A percentile compares a stretch with the other conserved stretches of the same genome.
These are phyloP conservation scores for Neodiprion lecontei DNA, from an alignment of 1,140 invertebrate species.

Conservation along the genomic window DNA sequence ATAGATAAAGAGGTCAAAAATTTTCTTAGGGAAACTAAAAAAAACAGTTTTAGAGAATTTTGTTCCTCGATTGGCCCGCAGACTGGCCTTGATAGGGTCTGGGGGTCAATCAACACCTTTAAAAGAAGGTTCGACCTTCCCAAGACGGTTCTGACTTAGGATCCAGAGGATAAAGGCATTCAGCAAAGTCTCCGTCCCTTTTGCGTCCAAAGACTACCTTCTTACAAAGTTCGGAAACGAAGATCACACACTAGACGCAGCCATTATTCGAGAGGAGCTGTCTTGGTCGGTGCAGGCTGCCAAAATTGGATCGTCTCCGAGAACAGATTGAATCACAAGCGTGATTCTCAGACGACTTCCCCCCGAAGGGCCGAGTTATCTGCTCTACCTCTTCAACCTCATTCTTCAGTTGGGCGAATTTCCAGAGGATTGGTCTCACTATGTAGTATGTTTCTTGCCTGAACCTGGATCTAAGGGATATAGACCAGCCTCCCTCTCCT, in stretches of 20 bases:
- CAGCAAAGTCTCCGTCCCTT: neutral
- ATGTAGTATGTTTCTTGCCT: conserved; percentile 11
- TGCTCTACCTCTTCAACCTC: conserved; percentile 10
- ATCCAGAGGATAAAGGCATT: neutral
- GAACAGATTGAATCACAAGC: neutral
- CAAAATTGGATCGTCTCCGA: no score
- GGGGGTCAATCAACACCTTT: neutral
- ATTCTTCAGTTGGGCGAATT: conserved; percentile 17
- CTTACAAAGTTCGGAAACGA: no score
- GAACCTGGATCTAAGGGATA: no score
- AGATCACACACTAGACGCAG: no score
- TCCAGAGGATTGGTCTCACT: conserved; percentile 13
- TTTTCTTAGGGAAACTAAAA: no score
- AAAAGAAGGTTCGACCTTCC: neutral
- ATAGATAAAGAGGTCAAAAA: no score
- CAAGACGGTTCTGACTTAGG: neutral
- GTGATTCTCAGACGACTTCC: neutral
- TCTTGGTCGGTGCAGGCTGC: no score
- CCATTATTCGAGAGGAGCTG: no score
- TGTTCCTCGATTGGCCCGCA: no score
- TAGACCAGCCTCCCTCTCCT: neutral
- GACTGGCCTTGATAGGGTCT: neutral
- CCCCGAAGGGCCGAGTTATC: no score
- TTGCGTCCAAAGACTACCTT: no score
- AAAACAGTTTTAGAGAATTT: no score